Base-by-base conservation (phyloP, 2,113 vertebrate species). In the Nothocercus nigrocapillus region DNA sequence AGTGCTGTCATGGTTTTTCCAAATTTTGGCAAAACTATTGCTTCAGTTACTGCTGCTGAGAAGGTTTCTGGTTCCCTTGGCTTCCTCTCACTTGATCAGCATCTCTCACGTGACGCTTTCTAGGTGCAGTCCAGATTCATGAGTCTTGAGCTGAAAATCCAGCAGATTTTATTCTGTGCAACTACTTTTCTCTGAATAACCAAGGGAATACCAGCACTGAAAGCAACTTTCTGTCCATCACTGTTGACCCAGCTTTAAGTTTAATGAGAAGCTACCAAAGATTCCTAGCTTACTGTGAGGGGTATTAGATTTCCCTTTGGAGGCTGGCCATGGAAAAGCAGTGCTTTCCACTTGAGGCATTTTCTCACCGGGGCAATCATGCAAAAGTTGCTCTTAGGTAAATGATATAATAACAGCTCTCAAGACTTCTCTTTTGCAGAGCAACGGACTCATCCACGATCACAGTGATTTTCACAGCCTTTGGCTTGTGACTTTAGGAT, bases 201-300 rank as follows among this genome's bases (percentile, higher is more conserved):
- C 63, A 62, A 63, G 72, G 34, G 78, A 89, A 66, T 21, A 3
- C 17, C 22, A 64, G 4, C 64, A 53, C 62, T 16, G 61, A n/a
- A 83, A 88, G 51, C 82, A 61, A 42, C 56, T 94, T 86, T 91
- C 91, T 81, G 75, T 54, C 86, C 8, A 0, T 80, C 82, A 75
- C 58, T 62, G 66, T 84, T 70, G 61, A 21, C 45, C 10, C 7
- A 53, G 70, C 40, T 91, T 5, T 72, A 94, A 96, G 93, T 96
- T 95, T 96, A 96, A 96, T 96, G 93, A 91, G 95, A 94, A 82
- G 93, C 84, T 94, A 95, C 95, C 91, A 95, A 95, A 95, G 78
- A 85, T 84, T 94, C 75, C n/a, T 9, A 4, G 54, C 81, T 85
- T 68, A 76, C 88, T 8, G 1, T 49, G 53, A 75, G 87, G 36